These are phyloP conservation scores for Clarias magur DNA, from an alignment of 2,113 vertebrate species.

Conservation along the genomic window DNA sequence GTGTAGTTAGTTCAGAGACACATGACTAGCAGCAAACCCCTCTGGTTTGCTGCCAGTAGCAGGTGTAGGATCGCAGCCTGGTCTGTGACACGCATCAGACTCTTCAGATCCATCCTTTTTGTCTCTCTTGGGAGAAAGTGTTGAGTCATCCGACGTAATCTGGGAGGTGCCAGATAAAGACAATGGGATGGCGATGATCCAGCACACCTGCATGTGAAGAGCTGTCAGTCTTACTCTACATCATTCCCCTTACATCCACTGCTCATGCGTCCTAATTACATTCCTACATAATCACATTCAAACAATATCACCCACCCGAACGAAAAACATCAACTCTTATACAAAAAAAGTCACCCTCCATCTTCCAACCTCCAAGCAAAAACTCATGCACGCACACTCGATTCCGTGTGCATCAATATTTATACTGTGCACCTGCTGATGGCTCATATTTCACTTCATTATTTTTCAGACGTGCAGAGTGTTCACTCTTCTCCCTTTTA, in stretches of 20 bases:
- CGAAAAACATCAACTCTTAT: not conserved
- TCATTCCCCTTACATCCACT: not conserved
- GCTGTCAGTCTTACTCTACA: slow-evolving; percentile 12
- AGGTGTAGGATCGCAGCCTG: slow-evolving; percentile 37
- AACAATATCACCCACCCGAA: not conserved
- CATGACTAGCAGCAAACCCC: slow-evolving; percentile 16
- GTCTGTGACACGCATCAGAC: slow-evolving; percentile 37
- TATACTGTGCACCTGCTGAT: slow-evolving; percentile 58
- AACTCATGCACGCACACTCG: not conserved
- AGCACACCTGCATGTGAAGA: slow-evolving; percentile 45
- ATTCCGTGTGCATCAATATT: slow-evolving; percentile 53
- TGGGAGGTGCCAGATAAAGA: slow-evolving; percentile 34
- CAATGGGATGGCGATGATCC: slow-evolving; percentile 30
- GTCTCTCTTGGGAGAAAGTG: slow-evolving; percentile 26
- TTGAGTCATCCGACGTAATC: slow-evolving; percentile 30
- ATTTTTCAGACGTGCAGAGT: slow-evolving; percentile 56
- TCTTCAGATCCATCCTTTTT: slow-evolving; percentile 5
- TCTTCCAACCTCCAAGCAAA: not conserved
- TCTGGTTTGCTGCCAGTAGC: slow-evolving; percentile 20
- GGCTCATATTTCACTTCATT: slow-evolving; percentile 69
- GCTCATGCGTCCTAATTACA: not conserved
- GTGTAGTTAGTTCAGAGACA: slow-evolving; percentile 13
- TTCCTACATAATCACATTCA: not conserved
- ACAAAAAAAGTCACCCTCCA: not conserved
- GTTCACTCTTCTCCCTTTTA: slow-evolving; percentile 10